These are phyloP conservation scores for Oryzias dopingdopingensis DNA, from an alignment of 2,797 vertebrate genomes.

Conservation along the genomic window DNA sequence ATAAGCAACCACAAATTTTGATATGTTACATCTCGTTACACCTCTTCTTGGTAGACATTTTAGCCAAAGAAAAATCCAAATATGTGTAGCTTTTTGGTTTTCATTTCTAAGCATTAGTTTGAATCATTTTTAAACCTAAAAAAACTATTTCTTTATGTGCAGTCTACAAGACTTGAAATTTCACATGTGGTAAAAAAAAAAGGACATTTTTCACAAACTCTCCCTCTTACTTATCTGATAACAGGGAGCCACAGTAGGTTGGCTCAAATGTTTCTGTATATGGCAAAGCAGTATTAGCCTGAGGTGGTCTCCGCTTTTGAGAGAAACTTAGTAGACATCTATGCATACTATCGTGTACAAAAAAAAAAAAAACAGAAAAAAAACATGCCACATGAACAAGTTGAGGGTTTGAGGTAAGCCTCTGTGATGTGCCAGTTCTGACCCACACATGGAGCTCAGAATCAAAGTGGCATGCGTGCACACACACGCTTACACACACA, in stretches of 20 bases:
- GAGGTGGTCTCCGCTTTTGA: slow-evolving; percentile 35
- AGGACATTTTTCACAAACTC: too few species aligned
- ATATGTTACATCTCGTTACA: too few species aligned
- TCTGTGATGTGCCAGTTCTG: slow-evolving; percentile 59
- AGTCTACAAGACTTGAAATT: too few species aligned
- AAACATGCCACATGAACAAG: slow-evolving; percentile 25
- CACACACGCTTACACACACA: slow-evolving; percentile 42
- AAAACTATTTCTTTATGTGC: too few species aligned
- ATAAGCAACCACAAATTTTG: too few species aligned
- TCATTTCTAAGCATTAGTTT: too few species aligned
- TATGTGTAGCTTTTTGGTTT: too few species aligned
- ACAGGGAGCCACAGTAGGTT: slow-evolving; percentile 40
- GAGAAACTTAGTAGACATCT: slow-evolving; percentile 23
- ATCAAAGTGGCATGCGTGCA: slow-evolving; percentile 34
- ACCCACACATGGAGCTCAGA: slow-evolving; percentile 58
- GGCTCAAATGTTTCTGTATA: slow-evolving; percentile 33
- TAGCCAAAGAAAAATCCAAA: too few species aligned
- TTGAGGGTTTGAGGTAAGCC: slow-evolving; percentile 56
- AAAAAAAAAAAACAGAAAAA: background rate
- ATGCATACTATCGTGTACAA: slow-evolving; percentile 2
- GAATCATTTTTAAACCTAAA: too few species aligned
- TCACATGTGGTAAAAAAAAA: too few species aligned
- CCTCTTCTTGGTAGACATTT: too few species aligned
- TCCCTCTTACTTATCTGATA: slow-evolving; percentile 15
- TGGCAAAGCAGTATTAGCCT: slow-evolving; percentile 33